A percentile compares a stretch with the other conserved stretches of the same genome.
phyloP scores from a whole-genome alignment of 1,140 invertebrate species.

The Bactericera cockerelli region DNA sequence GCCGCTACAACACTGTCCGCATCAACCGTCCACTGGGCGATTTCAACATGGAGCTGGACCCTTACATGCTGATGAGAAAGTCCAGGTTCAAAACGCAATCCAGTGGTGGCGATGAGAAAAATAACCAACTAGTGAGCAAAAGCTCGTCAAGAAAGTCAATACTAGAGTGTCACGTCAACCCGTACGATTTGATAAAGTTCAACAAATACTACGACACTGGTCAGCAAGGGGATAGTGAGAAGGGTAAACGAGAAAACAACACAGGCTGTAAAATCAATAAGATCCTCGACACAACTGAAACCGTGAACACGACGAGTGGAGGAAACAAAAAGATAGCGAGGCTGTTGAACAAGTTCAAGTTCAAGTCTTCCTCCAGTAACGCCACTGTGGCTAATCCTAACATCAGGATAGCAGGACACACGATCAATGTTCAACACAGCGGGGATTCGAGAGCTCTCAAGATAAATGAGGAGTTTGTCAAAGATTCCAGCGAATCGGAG shows the following conservation, averaged over 20 bases:
- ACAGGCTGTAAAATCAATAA: background rate
- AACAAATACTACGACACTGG: slow-evolving; percentile 19
- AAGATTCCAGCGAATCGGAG: background rate
- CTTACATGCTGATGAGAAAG: background rate
- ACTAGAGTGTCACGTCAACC: slow-evolving; percentile 67
- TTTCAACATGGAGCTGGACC: slow-evolving; percentile 4
- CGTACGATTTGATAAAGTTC: slow-evolving; percentile 55
- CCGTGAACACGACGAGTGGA: background rate
- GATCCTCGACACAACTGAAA: background rate
- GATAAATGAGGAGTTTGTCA: slow-evolving; percentile 1
- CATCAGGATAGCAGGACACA: background rate
- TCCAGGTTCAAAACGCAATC: background rate
- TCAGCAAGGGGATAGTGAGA: slow-evolving; percentile 21
- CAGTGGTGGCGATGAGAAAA: background rate
- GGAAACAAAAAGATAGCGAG: background rate
- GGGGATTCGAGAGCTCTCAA: background rate
- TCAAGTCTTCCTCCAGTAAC: background rate
- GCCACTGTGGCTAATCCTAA: background rate
- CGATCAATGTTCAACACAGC: background rate
- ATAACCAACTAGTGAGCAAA: background rate
- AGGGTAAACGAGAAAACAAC: slow-evolving; percentile 22
- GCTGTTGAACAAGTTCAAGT: background rate
- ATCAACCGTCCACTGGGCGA: background rate
- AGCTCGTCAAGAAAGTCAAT: slow-evolving; percentile 40
- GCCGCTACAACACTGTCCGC: background rate